Evolutionary conservation across 2,888 invertebrate genomes (phyloP).

Genomic region (Chirona hameri): DNA sequence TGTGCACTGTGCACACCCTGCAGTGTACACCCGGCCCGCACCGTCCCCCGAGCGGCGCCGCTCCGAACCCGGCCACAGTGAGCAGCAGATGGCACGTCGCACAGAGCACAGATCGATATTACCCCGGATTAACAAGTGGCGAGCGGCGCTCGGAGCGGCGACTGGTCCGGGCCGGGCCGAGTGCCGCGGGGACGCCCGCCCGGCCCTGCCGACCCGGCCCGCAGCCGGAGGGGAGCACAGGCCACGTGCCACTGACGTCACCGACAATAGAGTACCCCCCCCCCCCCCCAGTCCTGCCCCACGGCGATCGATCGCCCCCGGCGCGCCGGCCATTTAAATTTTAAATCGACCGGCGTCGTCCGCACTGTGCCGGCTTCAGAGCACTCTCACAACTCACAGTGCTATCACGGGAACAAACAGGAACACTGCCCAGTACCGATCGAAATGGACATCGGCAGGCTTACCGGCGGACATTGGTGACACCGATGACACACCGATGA

Average conservation of each 20-base stretch:
- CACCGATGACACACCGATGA: too few relatives aligned
- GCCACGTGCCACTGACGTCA: slow-evolving; percentile 5
- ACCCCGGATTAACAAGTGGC: slow-evolving; percentile 13
- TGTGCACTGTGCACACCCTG: too few relatives aligned
- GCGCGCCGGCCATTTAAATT: neutral
- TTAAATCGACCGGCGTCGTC: slow-evolving; percentile 2
- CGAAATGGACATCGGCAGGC: neutral
- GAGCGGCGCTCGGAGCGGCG: neutral
- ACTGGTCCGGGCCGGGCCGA: too few relatives aligned
- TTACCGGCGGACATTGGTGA: neutral
- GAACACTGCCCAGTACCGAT: neutral
- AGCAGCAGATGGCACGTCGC: neutral
- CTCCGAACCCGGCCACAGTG: neutral
- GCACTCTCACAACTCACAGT: neutral
- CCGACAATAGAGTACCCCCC: neutral
- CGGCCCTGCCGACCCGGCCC: neutral
- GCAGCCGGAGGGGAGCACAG: too few relatives aligned
- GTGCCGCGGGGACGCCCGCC: neutral
- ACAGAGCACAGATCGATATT: neutral
- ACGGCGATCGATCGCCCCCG: neutral
- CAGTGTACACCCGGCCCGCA: neutral
- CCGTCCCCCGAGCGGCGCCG: neutral
- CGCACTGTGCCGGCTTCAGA: too few relatives aligned
- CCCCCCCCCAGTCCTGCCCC: neutral
- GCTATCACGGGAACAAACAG: neutral